A percentile compares a stretch with the other conserved stretches of the same genome.
These are phyloP conservation scores for Lasiurus borealis DNA, from an alignment of 2,113 vertebrate species.

Conservation along the genomic window DNA sequence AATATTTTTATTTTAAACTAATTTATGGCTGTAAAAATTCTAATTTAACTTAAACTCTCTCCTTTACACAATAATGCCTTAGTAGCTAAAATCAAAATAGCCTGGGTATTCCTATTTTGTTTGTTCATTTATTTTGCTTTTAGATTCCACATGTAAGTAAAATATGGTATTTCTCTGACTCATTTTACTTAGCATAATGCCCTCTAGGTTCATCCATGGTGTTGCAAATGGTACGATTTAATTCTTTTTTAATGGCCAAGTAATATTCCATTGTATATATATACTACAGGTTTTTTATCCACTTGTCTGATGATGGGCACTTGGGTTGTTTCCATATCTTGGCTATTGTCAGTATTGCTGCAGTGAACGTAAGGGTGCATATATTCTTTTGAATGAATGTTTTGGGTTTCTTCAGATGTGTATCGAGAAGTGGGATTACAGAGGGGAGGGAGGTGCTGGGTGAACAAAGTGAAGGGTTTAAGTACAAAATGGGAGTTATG, in stretches of 20 bases:
- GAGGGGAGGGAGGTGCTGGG: neutral
- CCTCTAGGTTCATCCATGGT: neutral
- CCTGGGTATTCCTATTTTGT: neutral
- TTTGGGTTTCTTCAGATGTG: neutral
- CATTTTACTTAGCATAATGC: neutral
- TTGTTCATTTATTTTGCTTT: neutral
- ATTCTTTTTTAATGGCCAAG: neutral
- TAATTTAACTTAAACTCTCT: neutral
- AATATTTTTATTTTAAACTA: neutral
- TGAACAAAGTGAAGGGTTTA: neutral
- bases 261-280: neutral
- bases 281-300: neutral
- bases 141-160: neutral
- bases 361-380: neutral
- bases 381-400: neutral
- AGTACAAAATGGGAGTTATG: neutral
- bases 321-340: neutral
- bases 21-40: constrained; percentile 34
- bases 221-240: neutral
- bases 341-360: neutral
- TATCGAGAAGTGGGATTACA: neutral
- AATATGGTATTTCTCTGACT: neutral
- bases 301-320: neutral
- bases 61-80: neutral
- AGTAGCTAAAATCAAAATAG: neutral